A percentile compares a stretch with the other conserved stretches of the same genome.
Conservation (phyloP, 2,113 vertebrate species). For the Petaurus breviceps region DNA sequence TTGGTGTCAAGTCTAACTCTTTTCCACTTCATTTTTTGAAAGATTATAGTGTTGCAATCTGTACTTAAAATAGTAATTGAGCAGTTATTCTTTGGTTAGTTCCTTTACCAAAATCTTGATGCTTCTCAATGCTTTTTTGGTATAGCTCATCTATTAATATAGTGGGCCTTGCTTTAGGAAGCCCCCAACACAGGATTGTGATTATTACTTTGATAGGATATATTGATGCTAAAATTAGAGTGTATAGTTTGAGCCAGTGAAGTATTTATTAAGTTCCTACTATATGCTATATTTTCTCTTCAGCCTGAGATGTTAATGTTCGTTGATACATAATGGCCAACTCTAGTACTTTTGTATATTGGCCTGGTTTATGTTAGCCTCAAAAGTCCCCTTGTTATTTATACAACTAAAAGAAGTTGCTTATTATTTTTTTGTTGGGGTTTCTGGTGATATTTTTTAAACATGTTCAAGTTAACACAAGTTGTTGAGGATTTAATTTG, state of each 20-base stretch:
- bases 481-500: neutral
- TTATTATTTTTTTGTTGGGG: neutral
- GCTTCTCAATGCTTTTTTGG: constrained; percentile 13
- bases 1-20: neutral
- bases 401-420: neutral
- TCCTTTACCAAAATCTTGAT: neutral
- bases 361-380: neutral
- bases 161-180: neutral
- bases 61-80: neutral
- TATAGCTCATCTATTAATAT: neutral
- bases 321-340: neutral
- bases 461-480: neutral
- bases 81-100: neutral
- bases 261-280: neutral
- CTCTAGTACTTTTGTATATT: neutral
- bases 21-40: constrained; percentile 26
- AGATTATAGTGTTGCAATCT: neutral
- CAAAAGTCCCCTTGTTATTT: neutral
- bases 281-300: neutral
- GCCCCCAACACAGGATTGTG: neutral
- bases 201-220: neutral
- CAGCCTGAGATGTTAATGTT: neutral
- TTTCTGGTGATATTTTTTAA: neutral
- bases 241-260: neutral
- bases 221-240: neutral